Percentiles rank a stretch among this genome's conserved stretches.
Conservation (phyloP, 2,113 vertebrate genomes). For the Balaeniceps rex region DNA sequence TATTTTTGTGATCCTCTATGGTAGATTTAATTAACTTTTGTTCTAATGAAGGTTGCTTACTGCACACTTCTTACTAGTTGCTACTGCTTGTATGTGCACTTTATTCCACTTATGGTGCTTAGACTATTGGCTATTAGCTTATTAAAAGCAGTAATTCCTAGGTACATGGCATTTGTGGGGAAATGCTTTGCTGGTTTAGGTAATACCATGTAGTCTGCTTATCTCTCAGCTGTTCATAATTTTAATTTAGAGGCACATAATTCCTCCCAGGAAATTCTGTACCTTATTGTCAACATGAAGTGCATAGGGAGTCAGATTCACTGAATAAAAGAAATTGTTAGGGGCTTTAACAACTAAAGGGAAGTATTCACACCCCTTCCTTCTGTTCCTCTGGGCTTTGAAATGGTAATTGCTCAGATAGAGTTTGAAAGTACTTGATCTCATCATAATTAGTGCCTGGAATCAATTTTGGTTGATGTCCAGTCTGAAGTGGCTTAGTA, state of each 20-base stretch:
- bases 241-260: neutral
- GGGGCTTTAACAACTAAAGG: neutral
- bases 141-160: conserved; percentile 54
- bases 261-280: neutral
- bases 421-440: neutral
- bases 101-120: neutral
- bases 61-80: neutral
- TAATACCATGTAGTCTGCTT: neutral
- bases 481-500: neutral
- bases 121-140: neutral
- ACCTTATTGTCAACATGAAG: neutral
- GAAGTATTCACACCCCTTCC: neutral
- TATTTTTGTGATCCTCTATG: neutral
- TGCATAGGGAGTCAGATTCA: neutral
- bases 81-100: conserved; percentile 3
- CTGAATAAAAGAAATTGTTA: neutral
- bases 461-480: neutral
- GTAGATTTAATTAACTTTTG: conserved; percentile 37
- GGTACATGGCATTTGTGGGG: neutral
- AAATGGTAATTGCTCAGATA: neutral
- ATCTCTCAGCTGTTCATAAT: neutral
- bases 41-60: conserved; percentile 37
- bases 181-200: neutral
- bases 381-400: neutral
- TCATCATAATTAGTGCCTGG: neutral